Percentiles rank a stretch among this genome's conserved stretches.
Conservation (phyloP, 2,113 vertebrate species). For the Osmerus mordax region DNA sequence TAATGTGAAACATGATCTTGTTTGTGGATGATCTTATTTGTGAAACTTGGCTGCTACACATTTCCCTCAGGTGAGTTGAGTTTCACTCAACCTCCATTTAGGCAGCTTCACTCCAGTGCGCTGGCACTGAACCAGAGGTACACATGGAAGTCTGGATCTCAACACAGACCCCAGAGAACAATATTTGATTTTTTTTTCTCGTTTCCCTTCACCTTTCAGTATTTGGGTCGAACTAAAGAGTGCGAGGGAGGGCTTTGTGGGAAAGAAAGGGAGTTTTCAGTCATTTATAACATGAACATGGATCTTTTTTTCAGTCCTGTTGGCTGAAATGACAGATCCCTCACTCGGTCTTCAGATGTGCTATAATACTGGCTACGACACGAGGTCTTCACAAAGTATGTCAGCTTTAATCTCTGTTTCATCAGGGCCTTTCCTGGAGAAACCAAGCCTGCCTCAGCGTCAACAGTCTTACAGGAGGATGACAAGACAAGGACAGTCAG, state of each 20-base stretch:
- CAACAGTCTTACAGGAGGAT: slow-evolving; percentile 7
- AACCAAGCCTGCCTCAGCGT: slow-evolving; percentile 13
- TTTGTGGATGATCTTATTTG: slow-evolving; percentile 36
- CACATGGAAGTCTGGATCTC: slow-evolving; percentile 14
- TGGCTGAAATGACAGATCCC: no score
- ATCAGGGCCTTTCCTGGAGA: slow-evolving; percentile 1
- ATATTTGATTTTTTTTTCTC: neutral
- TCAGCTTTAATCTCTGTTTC: neutral
- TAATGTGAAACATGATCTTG: slow-evolving; percentile 28
- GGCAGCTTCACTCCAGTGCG: neutral
- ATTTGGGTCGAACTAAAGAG: slow-evolving; percentile 13
- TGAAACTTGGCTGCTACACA: slow-evolving; percentile 32
- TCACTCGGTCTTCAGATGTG: no score
- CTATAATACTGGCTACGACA: no score
- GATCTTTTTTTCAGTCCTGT: no score
- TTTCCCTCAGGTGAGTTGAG: slow-evolving; percentile 29
- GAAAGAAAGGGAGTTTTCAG: neutral
- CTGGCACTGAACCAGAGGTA: slow-evolving; percentile 4
- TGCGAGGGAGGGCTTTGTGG: neutral
- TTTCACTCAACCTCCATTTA: slow-evolving; percentile 23
- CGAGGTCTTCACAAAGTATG: neutral
- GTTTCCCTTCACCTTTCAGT: slow-evolving; percentile 19
- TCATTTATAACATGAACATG: neutral
- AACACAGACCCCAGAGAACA: slow-evolving; percentile 8
- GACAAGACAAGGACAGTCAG: slow-evolving; percentile 3